These are phyloP conservation scores for Propithecus perrieri DNA, from an alignment of 2,797 vertebrate genomes.

Conservation along the genomic window DNA sequence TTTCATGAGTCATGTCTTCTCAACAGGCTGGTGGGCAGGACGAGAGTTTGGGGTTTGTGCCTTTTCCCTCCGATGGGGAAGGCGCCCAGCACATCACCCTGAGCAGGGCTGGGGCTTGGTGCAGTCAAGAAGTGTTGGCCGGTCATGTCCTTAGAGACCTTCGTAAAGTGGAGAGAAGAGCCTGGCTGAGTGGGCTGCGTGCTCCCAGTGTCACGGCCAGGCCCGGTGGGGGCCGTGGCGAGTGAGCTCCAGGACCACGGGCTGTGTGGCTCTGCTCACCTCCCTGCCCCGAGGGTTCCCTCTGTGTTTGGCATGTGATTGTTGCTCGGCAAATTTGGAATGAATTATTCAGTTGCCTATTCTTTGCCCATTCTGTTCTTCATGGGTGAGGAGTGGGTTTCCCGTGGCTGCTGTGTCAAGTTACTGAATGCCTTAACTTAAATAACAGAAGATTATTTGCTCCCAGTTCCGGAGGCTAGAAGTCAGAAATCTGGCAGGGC, in stretches of 20 bases:
- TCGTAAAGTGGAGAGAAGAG: neutral
- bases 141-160: neutral
- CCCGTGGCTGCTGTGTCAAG: neutral
- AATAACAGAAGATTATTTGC: neutral
- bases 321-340: neutral
- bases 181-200: neutral
- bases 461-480: neutral
- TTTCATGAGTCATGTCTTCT: neutral
- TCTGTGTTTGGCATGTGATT: accelerated
- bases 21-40: neutral
- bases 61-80: neutral
- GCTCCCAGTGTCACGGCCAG: accelerated
- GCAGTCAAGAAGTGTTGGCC: accelerated
- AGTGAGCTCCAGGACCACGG: accelerated
- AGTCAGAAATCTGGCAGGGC: accelerated
- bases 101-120: neutral
- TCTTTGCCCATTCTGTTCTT: neutral
- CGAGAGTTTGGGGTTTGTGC: neutral
- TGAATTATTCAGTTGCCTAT: neutral
- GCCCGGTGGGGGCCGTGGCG: neutral
- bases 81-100: accelerated
- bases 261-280: neutral
- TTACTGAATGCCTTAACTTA: neutral
- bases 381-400: neutral
- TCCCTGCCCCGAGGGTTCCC: neutral